phyloP scores from a whole-genome alignment of 2,113 vertebrate species.

The Calonectris borealis region DNA sequence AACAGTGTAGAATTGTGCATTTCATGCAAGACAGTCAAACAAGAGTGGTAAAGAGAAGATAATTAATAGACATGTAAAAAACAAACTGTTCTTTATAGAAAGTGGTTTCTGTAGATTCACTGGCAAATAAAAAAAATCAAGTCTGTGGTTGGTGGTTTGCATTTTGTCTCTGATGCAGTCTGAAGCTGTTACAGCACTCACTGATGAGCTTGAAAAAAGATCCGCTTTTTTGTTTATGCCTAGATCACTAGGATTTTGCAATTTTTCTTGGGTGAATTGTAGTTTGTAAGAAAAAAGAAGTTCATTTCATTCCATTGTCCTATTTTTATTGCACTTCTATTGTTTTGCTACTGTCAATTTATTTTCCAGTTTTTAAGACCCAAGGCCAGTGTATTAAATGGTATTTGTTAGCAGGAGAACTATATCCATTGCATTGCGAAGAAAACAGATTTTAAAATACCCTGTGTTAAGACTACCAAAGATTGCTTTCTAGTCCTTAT shows the following conservation, averaged over 20 bases:
- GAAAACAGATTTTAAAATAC: neutral
- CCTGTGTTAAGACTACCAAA: neutral
- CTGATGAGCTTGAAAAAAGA: neutral
- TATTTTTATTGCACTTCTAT: neutral
- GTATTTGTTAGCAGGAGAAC: neutral
- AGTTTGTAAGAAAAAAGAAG: neutral
- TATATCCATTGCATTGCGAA: neutral
- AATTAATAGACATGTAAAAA: neutral
- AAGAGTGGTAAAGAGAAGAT: neutral
- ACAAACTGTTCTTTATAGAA: neutral
- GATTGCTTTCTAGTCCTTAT: neutral
- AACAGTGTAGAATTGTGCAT: neutral
- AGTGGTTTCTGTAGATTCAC: neutral
- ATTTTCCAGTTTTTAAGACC: neutral
- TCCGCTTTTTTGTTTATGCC: neutral
- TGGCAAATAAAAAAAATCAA: neutral
- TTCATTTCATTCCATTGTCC: neutral
- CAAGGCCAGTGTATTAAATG: neutral
- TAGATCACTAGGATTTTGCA: neutral
- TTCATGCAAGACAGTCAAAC: neutral
- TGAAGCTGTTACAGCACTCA: neutral
- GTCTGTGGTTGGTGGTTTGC: neutral
- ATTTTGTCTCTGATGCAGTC: neutral
- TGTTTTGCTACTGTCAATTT: neutral
- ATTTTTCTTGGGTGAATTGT: neutral